Conservation (phyloP, 1,140 invertebrate species). For the Phthorimaea operculella region DNA sequence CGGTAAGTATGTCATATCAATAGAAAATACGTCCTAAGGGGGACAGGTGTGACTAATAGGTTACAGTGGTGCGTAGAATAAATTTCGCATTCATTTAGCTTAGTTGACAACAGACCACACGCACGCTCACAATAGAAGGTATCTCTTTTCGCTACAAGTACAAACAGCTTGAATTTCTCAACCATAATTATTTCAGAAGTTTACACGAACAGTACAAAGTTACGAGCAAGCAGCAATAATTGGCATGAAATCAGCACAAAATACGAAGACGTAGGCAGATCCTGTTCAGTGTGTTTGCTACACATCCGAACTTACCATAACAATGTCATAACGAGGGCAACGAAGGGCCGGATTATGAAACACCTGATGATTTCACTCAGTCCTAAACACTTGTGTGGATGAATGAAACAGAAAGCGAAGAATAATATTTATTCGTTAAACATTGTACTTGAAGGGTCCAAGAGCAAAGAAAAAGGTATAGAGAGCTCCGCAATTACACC, state of each 20-base stretch:
- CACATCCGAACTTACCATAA: not conserved
- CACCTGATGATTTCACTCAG: conserved; percentile 8
- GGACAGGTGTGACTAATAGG: not conserved
- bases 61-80: not conserved
- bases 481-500: too few species aligned
- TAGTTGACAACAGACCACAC: not conserved
- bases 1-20: too few species aligned
- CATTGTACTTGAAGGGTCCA: conserved; percentile 11
- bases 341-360: not conserved
- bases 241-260: not conserved
- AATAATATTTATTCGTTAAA: conserved; percentile 18
- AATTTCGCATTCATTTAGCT: not conserved
- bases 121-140: not conserved
- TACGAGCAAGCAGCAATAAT: not conserved
- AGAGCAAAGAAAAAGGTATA: not conserved
- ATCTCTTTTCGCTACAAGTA: too few species aligned
- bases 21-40: too few species aligned
- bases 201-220: too few species aligned
- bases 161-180: too few species aligned
- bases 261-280: not conserved
- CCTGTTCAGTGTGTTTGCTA: not conserved
- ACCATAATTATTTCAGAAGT: too few species aligned
- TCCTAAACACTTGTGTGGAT: not conserved
- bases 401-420: conserved; percentile 18
- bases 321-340: not conserved